phyloP scores from a whole-genome alignment of 2,113 vertebrate genomes.

The Turnix velox region DNA sequence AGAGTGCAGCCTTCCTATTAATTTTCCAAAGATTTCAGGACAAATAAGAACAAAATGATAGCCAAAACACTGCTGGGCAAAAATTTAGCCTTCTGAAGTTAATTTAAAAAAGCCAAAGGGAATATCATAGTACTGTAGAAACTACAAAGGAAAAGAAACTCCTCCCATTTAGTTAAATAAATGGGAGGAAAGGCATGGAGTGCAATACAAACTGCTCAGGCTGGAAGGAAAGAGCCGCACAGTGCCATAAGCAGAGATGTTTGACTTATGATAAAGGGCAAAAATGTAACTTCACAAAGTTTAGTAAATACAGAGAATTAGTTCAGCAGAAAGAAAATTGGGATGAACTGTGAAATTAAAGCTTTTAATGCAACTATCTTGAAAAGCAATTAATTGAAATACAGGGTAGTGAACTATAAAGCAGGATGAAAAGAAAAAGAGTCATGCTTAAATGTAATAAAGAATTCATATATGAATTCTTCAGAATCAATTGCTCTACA shows the following conservation, averaged over 20 bases:
- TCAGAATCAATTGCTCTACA: neutral
- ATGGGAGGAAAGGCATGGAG: neutral
- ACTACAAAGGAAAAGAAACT: neutral
- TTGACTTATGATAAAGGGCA: neutral
- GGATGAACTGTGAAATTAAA: neutral
- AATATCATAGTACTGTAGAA: neutral
- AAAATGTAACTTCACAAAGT: neutral
- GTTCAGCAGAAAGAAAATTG: neutral
- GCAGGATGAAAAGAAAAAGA: neutral
- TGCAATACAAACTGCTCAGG: neutral
- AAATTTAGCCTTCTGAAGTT: neutral
- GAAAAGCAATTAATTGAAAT: constrained; percentile 11
- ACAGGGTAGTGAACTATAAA: neutral
- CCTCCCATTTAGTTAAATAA: neutral
- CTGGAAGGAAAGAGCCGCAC: neutral
- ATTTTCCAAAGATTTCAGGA: neutral
- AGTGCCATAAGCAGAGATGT: neutral
- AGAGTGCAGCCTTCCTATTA: neutral
- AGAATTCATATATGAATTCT: neutral
- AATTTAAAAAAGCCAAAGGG: constrained; percentile 29
- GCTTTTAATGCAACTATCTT: neutral
- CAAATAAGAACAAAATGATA: neutral
- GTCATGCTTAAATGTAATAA: neutral
- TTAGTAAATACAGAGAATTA: neutral
- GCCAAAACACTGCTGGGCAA: neutral